phyloP scores from a whole-genome alignment of 2,797 vertebrate species.

The Holocentrus rufus region DNA sequence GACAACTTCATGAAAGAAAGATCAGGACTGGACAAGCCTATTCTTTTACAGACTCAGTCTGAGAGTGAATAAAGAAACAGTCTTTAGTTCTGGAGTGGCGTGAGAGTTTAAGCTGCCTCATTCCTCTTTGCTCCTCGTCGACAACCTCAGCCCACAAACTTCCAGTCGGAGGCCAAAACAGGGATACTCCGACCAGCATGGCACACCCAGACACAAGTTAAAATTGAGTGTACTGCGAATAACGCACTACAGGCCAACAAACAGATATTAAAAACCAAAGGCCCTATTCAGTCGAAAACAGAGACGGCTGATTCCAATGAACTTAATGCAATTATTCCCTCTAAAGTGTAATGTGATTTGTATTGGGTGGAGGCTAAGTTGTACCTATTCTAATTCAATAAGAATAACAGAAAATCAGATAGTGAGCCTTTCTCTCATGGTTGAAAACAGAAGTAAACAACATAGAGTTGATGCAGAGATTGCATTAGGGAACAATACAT shows the following conservation, averaged over 20 bases:
- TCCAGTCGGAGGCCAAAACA: slow-evolving; percentile 19
- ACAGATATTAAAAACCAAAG: slow-evolving; percentile 36
- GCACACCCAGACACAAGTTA: slow-evolving; percentile 40
- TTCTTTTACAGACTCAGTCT: slow-evolving; percentile 48
- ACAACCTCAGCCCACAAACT: slow-evolving; percentile 31
- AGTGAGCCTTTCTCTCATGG: slow-evolving; percentile 20
- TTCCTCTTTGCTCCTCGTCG: slow-evolving; percentile 51
- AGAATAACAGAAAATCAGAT: slow-evolving; percentile 33
- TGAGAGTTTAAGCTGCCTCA: slow-evolving; percentile 67
- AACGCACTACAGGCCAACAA: slow-evolving; percentile 37
- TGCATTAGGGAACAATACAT: slow-evolving; percentile 5
- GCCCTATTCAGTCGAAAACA: slow-evolving; percentile 32
- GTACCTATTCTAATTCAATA: slow-evolving; percentile 59
- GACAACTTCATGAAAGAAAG: slow-evolving; percentile 59
- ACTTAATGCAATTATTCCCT: slow-evolving; percentile 67
- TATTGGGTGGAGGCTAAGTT: slow-evolving; percentile 39
- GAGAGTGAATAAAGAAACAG: slow-evolving; percentile 53
- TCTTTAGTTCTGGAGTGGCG: slow-evolving; percentile 40
- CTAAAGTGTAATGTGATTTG: slow-evolving; percentile 65
- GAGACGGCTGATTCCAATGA: slow-evolving; percentile 67
- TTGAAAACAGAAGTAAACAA: not conserved
- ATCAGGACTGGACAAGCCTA: slow-evolving; percentile 50
- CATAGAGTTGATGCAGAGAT: slow-evolving; percentile 4
- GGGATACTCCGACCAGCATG: slow-evolving; percentile 27
- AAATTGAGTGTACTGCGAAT: slow-evolving; percentile 38